Evolutionary conservation across 2,888 invertebrate species (phyloP).

Genomic region (Halocaridina rubra): DNA sequence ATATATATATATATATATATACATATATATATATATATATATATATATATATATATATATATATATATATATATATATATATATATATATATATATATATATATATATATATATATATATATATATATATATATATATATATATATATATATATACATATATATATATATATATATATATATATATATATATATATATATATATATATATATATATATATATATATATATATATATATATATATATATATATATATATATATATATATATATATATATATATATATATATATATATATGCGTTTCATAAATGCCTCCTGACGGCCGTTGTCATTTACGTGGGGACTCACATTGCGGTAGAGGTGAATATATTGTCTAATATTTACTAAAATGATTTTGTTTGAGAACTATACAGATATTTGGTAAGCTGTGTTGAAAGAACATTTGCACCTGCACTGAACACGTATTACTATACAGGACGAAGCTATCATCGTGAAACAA

Average conservation of each 20-base stretch:
- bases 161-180: not conserved
- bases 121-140: not conserved
- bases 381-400: no score
- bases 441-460: no score
- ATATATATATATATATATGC: not conserved
- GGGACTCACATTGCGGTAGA: no score
- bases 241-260: not conserved
- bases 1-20: not conserved
- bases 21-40: not conserved
- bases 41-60: not conserved
- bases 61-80: not conserved
- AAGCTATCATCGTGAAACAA: no score
- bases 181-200: not conserved
- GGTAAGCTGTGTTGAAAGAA: no score
- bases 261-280: not conserved
- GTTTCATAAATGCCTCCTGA: not conserved
- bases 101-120: not conserved
- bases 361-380: no score
- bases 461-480: no score
- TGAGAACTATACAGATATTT: no score
- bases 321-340: no score
- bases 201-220: not conserved
- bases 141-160: not conserved
- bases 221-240: not conserved
- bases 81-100: not conserved